phyloP scores from a whole-genome alignment of 2,797 vertebrate genomes.

The Thalassophryne amazonica region DNA sequence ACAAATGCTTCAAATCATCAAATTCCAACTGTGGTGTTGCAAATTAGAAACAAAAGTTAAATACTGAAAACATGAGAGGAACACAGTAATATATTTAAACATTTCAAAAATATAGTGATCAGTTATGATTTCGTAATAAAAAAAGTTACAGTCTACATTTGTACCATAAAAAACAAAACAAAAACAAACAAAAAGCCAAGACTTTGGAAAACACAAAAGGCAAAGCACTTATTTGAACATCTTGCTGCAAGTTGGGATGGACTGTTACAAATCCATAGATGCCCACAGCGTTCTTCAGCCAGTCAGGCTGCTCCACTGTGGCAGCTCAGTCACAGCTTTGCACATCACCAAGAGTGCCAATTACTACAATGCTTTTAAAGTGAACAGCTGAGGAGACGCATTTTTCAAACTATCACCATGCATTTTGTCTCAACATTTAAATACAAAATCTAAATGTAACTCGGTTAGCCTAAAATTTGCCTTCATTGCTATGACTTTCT shows the following conservation, averaged over 20 bases:
- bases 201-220: slow-evolving; percentile 35
- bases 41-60: slow-evolving; percentile 15
- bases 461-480: no score
- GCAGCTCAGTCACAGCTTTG: slow-evolving; percentile 7
- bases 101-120: slow-evolving; percentile 35
- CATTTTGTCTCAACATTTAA: no score
- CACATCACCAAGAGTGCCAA: no score
- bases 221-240: not conserved
- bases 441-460: no score
- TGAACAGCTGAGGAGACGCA: no score
- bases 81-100: slow-evolving; percentile 15
- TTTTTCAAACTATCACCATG: no score
- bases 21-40: slow-evolving; percentile 2
- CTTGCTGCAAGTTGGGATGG: not conserved
- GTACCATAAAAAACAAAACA: slow-evolving; percentile 43
- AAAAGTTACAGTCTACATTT: slow-evolving; percentile 37
- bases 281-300: not conserved
- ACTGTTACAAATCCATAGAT: slow-evolving; percentile 1
- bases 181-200: slow-evolving; percentile 41
- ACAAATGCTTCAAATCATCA: slow-evolving; percentile 22
- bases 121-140: no score
- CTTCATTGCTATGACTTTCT: not conserved
- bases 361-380: no score
- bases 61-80: slow-evolving; percentile 34
- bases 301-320: not conserved